phyloP scores from a whole-genome alignment of 2,888 invertebrate genomes.

The Aporophyla nigra region DNA sequence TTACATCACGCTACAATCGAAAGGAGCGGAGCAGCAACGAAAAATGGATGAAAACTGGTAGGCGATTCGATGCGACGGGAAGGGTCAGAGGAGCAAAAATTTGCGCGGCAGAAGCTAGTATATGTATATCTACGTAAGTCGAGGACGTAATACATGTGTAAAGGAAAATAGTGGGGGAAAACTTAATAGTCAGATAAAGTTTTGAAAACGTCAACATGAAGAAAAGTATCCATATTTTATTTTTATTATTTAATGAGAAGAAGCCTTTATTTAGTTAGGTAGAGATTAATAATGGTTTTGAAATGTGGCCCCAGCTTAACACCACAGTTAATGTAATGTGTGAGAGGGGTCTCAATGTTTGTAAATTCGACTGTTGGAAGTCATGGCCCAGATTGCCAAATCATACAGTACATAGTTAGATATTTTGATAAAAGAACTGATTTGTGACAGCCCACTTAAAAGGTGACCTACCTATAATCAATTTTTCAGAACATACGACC shows the following conservation, averaged over 20 bases:
- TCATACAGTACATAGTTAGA: too few relatives aligned
- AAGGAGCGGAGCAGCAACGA: too few relatives aligned
- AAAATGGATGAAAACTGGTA: too few relatives aligned
- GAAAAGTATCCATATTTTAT: too few relatives aligned
- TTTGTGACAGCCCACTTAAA: background rate
- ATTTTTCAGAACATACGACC: background rate
- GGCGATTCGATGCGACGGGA: too few relatives aligned
- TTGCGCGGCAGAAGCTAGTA: too few relatives aligned
- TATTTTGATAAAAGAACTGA: background rate
- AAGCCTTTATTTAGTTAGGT: background rate
- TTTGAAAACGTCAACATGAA: background rate
- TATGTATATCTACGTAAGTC: background rate
- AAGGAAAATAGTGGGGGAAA: background rate
- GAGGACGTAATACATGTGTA: background rate
- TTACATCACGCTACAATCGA: too few relatives aligned
- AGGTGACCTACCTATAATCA: background rate
- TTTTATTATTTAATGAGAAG: background rate
- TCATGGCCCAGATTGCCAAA: background rate
- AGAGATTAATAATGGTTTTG: background rate
- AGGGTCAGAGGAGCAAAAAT: too few relatives aligned
- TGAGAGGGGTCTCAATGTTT: background rate
- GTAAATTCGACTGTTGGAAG: background rate
- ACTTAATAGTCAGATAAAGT: background rate
- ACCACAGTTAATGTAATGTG: slow-evolving; percentile 1
- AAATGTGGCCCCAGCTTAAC: background rate